Evolutionary conservation across 2,113 vertebrate species (phyloP), one percentile per base, ranked within the genome.

Genomic region (Ceuthmochares aereus): DNA sequence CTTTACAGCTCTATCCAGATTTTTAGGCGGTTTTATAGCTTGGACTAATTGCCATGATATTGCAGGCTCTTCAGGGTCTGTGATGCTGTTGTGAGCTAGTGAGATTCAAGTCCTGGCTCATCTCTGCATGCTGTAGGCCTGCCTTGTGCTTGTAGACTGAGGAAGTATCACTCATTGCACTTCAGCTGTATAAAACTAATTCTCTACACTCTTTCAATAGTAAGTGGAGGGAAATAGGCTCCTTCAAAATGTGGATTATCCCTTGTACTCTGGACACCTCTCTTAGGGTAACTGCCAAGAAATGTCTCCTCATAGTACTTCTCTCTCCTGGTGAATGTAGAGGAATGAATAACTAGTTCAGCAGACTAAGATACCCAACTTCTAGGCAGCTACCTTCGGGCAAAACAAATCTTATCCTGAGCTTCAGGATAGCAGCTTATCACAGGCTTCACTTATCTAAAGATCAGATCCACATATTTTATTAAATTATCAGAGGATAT

Each of bases 401-500:
- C 68, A 74, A 93, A 92, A 51, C 40, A 92, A 86, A 84, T 34
- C 55, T 86, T 74, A 88, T 34, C 42, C 68, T 67, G 42, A 86
- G 78, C 89, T 89, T 89, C 91, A 72, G 84, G 84, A 55, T 67
- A 86, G 59, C 66, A 73, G 32, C 73, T 80, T 73, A 77, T 81
- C 2, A 2, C 45, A 69, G 75, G 18, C 14, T 40, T 74, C 36
- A 6, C 36, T 92, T 85, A 82, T 64, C 72, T 80, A 73, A 90
- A 81, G 26, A 90, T 43, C 55, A 77, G 42, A 81, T 74, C 32
- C 72, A 74, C 59, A 21, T 36, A 89, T 84, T 83, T 87, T 67
- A 80, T 69, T 90, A 68, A 70, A 62, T 58, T 80, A 59, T 81
- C 86, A 67, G 10, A 90, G 10, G 22, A 32, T 36, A 52, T 86